A percentile compares a stretch with the other conserved stretches of the same genome.
phyloP scores from a whole-genome alignment of 37 sponge, comb jelly and placozoan species.

The Petrosia ficiformis region DNA sequence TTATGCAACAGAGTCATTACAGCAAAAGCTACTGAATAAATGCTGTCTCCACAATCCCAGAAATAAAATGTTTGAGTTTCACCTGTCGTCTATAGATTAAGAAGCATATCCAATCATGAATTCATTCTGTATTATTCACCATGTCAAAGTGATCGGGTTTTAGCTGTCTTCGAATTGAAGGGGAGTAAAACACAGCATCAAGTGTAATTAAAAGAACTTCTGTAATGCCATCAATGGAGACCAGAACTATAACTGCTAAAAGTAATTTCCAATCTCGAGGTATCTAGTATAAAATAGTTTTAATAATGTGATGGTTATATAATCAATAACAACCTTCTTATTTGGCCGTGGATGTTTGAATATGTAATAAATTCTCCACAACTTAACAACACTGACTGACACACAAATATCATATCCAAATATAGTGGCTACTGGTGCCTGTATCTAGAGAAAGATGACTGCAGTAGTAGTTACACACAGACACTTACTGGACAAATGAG shows the following conservation, averaged over 20 bases:
- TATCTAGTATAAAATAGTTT: not conserved
- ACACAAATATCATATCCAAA: not conserved
- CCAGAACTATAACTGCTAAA: not conserved
- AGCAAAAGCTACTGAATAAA: not conserved
- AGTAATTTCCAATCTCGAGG: not conserved
- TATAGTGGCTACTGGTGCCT: not conserved
- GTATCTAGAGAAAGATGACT: not conserved
- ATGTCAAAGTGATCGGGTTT: not conserved
- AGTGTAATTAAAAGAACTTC: not conserved
- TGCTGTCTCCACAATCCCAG: not conserved
- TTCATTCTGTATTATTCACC: no score
- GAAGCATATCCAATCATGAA: not conserved
- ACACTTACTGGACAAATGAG: not conserved
- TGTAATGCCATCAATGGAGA: not conserved
- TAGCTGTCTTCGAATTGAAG: not conserved
- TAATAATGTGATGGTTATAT: not conserved
- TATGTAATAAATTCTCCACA: not conserved
- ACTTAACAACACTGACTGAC: not conserved
- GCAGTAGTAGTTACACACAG: not conserved
- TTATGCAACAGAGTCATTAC: not conserved
- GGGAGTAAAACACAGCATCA: not conserved
- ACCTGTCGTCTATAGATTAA: not conserved
- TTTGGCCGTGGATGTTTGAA: not conserved
- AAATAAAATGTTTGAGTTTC: not conserved
- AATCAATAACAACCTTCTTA: not conserved